Percentiles rank a stretch among this genome's conserved stretches.
Conservation (phyloP, 2,888 invertebrate species). For the Asteroscopus sphinx region DNA sequence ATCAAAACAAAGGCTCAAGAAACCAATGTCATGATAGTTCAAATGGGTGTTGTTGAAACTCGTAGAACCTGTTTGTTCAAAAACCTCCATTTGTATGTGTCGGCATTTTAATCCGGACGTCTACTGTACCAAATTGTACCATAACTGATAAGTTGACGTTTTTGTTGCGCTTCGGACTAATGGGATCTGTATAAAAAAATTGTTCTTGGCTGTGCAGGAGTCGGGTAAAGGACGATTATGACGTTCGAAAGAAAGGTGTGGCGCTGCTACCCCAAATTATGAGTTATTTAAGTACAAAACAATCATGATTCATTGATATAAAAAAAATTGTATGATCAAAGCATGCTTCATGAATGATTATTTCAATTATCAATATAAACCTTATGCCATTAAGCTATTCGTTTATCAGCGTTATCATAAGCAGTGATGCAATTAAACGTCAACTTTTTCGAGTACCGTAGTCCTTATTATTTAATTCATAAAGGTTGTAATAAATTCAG, state of each 20-base stretch:
- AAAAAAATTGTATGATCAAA: slow-evolving; percentile 3
- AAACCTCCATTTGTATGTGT: slow-evolving; percentile 37
- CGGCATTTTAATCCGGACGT: slow-evolving; percentile 42
- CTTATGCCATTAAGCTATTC: slow-evolving; percentile 18
- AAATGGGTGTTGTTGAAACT: slow-evolving; percentile 16
- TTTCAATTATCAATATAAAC: slow-evolving; percentile 24
- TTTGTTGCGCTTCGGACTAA: slow-evolving; percentile 11
- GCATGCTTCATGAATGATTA: slow-evolving; percentile 14
- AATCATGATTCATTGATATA: slow-evolving; percentile 7
- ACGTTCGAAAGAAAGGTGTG: not conserved
- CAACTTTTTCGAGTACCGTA: slow-evolving; percentile 3
- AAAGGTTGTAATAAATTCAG: slow-evolving; percentile 28
- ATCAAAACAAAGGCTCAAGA: slow-evolving; percentile 30
- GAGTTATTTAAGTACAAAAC: too few species aligned
- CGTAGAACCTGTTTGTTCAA: slow-evolving; percentile 47
- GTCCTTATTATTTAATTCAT: slow-evolving; percentile 22
- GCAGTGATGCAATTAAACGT: slow-evolving; percentile 29
- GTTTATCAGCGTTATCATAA: slow-evolving; percentile 38
- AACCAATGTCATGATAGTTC: slow-evolving; percentile 47
- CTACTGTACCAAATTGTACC: slow-evolving; percentile 22
- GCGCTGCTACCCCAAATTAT: not conserved
- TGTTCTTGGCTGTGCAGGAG: slow-evolving; percentile 6
- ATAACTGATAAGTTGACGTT: slow-evolving; percentile 19
- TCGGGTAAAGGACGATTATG: not conserved
- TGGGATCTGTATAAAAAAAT: slow-evolving; percentile 5